phyloP scores from a whole-genome alignment of 1,140 invertebrate genomes.

The Cydia pomonella region DNA sequence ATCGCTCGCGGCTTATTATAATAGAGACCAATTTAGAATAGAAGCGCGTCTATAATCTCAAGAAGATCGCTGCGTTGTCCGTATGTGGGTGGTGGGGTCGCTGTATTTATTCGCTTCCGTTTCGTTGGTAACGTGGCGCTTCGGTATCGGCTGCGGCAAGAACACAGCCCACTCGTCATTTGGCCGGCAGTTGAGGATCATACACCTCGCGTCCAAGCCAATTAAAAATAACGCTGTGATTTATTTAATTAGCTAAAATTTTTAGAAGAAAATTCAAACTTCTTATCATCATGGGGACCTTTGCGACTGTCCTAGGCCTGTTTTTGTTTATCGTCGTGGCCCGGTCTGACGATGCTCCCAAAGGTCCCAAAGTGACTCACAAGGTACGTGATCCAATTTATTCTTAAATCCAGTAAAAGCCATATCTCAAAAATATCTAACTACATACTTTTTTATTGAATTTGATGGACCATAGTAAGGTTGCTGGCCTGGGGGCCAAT shows the following conservation, averaged over 20 bases:
- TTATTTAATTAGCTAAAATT: slow-evolving; percentile 56
- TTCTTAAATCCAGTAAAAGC: slow-evolving; percentile 13
- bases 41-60: neutral
- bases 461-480: slow-evolving; percentile 40
- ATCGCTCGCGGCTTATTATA: slow-evolving; percentile 2
- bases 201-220: neutral
- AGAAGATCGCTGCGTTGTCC: slow-evolving; percentile 19
- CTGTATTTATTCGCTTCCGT: slow-evolving; percentile 31
- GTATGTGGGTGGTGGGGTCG: slow-evolving; percentile 29
- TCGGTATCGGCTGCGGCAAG: slow-evolving; percentile 17
- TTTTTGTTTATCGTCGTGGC: slow-evolving; percentile 60
- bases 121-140: slow-evolving; percentile 32
- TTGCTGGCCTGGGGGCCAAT: slow-evolving; percentile 60
- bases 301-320: slow-evolving; percentile 58
- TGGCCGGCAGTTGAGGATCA: neutral
- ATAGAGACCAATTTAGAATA: slow-evolving; percentile 18
- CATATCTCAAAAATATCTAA: neutral
- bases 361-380: slow-evolving; percentile 75
- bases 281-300: slow-evolving; percentile 65
- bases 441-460: neutral
- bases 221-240: slow-evolving; percentile 11
- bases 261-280: slow-evolving; percentile 65
- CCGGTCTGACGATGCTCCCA: slow-evolving; percentile 63
- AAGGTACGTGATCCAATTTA: slow-evolving; percentile 51
- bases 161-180: slow-evolving; percentile 12